Base-by-base conservation (phyloP, 2,888 invertebrate genomes). In the Notodonta ziczac region DNA sequence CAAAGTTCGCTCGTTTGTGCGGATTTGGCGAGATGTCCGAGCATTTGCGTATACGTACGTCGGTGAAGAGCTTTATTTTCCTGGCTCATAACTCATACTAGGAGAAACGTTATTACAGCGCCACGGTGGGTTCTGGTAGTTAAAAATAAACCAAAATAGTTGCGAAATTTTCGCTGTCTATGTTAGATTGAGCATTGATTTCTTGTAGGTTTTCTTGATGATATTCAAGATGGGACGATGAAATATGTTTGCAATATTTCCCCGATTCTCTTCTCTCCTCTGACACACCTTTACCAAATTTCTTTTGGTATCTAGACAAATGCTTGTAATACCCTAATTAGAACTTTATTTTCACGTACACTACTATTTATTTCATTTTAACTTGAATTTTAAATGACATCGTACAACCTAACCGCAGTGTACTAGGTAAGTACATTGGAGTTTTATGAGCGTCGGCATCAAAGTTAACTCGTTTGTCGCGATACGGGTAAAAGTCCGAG, bases 1-100 rank as follows among this genome's bases (percentile, higher is more conserved):
- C 9, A 50, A 71, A 74, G 42, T 71, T 74, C 62, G 13, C 62
- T 67, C 57, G 54, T 74, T 63, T 59, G 39, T 51, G 10, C 4
- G 50, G 50, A 50, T 50, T 50, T 50, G 50, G 50, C 10, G 9
- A 10, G 50, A 12, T 50, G 50, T 50, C 16, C 50, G 9, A 50
- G 50, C n/a, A 50, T 50, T 16, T 16, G 50, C 10, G 50, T 48
- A 42, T 42, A 42, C 10, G 0, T 10, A 48, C 14, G 48, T 48
- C 48, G 48, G 6, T 16, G 10, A 5, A 50, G 16, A 14, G 50
- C 16, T 16, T 50, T 10, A 50, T 50, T 16, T 16, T 50, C 16
- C 9, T 16, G 8, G 50, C 12, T 9, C 10, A n/a, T 46, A 46
- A 46, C 46, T 46, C 46, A 46, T 46, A n/a, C n/a, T 0, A n/a